A percentile compares a stretch with the other conserved stretches of the same genome.
These are phyloP conservation scores for Brachyalestes nurse DNA, from an alignment of 2,797 vertebrate genomes.

Conservation along the genomic window DNA sequence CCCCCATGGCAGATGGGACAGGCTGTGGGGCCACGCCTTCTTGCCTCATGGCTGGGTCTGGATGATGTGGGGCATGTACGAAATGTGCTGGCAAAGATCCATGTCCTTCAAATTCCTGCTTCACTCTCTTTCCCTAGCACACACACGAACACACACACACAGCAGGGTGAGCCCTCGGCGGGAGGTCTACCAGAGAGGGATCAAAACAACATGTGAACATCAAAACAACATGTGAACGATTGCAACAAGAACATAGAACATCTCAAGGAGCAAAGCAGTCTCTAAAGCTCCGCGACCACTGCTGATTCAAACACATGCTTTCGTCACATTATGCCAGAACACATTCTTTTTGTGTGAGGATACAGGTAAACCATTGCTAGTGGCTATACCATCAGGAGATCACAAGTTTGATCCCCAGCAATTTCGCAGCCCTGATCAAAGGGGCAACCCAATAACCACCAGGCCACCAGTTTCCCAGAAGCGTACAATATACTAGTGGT, in stretches of 20 bases:
- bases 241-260: slow-evolving; percentile 44
- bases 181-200: slow-evolving; percentile 72
- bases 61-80: slow-evolving; percentile 76
- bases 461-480: too few species aligned
- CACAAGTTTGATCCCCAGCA: too few species aligned
- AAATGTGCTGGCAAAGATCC: slow-evolving; percentile 80
- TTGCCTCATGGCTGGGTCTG: slow-evolving; percentile 70
- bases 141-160: slow-evolving; percentile 68
- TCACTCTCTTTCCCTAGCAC: slow-evolving; percentile 73
- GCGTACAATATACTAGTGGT: too few species aligned
- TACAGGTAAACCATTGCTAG: too few species aligned
- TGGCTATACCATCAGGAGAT: too few species aligned
- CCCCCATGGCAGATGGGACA: slow-evolving; percentile 75
- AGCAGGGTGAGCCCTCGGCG: slow-evolving; percentile 65
- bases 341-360: slow-evolving; percentile 47
- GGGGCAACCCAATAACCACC: too few species aligned
- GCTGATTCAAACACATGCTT: slow-evolving; percentile 62
- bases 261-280: slow-evolving; percentile 62
- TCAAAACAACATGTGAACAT: slow-evolving; percentile 78
- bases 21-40: slow-evolving; percentile 67
- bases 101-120: slow-evolving; percentile 78
- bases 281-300: slow-evolving; percentile 41
- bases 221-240: slow-evolving; percentile 19
- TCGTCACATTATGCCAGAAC: slow-evolving; percentile 63
- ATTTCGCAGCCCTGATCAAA: too few species aligned